Conservation (phyloP, 2,797 vertebrate genomes). For the Gymnocypris eckloni region DNA sequence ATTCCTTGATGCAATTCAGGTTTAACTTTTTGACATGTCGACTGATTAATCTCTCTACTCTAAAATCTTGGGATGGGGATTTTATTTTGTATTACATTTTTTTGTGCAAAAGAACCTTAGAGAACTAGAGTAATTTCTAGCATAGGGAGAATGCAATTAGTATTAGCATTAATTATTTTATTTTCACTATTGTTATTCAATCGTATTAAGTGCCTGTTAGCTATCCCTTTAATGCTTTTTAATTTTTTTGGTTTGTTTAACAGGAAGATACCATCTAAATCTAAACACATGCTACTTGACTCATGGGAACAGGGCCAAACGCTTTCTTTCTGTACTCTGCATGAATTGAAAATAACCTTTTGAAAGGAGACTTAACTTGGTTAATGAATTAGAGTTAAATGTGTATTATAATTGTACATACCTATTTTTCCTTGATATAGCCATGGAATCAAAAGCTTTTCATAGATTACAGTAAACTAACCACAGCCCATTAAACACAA, state of each 20-base stretch:
- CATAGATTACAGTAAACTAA: constrained; percentile 63
- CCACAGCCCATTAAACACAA: constrained; percentile 61
- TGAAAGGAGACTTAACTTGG: constrained; percentile 35
- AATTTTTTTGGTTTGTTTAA: constrained; percentile 13
- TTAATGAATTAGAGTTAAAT: constrained; percentile 52
- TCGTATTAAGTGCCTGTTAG: constrained; percentile 87
- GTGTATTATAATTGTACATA: constrained; percentile 80
- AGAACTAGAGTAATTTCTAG: not conserved
- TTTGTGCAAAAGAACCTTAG: not conserved
- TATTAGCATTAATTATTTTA: constrained; percentile 59
- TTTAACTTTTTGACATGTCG: constrained; percentile 50
- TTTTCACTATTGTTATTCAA: constrained; percentile 69
- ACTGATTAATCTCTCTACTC: constrained; percentile 28
- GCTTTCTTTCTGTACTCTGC: constrained; percentile 63
- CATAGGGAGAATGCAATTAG: constrained; percentile 50
- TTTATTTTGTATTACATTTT: not conserved
- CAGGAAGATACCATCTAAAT: not conserved
- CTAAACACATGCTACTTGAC: constrained; percentile 10
- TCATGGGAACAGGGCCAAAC: constrained; percentile 49
- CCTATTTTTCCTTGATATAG: constrained; percentile 71
- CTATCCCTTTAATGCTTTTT: constrained; percentile 83
- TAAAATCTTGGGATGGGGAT: not conserved
- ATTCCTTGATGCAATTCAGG: constrained; percentile 60
- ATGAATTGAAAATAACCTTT: constrained; percentile 69
- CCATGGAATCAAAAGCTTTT: constrained; percentile 70